Evolutionary conservation across 1,140 invertebrate genomes (phyloP).

Genomic region (Drosophila bifasciata): DNA sequence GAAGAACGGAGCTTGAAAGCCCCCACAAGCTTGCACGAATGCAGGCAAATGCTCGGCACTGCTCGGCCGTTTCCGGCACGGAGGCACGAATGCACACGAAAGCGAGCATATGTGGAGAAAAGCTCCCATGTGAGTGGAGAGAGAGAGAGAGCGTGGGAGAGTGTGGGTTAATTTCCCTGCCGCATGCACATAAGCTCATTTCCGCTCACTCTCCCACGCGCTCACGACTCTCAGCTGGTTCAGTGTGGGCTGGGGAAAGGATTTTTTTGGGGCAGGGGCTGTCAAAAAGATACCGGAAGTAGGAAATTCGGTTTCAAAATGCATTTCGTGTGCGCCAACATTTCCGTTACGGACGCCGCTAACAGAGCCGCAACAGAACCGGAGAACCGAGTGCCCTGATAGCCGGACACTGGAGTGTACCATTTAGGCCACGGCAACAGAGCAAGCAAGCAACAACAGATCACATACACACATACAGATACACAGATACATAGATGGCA

Average conservation of each 20-base stretch:
- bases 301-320: conserved; percentile 79
- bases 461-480: conserved; percentile 10
- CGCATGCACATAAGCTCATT: conserved; percentile 67
- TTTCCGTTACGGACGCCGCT: conserved; percentile 60
- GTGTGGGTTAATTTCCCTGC: conserved; percentile 54
- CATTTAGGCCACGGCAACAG: conserved; percentile 18
- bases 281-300: conserved; percentile 70
- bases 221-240: conserved; percentile 28
- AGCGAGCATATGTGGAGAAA: conserved; percentile 44
- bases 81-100: conserved; percentile 3
- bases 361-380: conserved; percentile 70
- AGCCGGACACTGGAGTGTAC: not conserved
- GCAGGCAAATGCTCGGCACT: not conserved
- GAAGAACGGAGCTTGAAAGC: conserved; percentile 35
- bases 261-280: conserved; percentile 39
- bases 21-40: conserved; percentile 44
- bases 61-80: conserved; percentile 22
- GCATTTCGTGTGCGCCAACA: conserved; percentile 70
- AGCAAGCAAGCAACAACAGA: conserved; percentile 2
- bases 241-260: not conserved
- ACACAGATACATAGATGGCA: conserved; percentile 27
- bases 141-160: conserved; percentile 2
- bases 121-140: conserved; percentile 41
- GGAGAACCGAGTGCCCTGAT: conserved; percentile 16
- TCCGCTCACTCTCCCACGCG: conserved; percentile 55